Conservation (phyloP, 2,888 invertebrate species). For the Globia sparganii region DNA sequence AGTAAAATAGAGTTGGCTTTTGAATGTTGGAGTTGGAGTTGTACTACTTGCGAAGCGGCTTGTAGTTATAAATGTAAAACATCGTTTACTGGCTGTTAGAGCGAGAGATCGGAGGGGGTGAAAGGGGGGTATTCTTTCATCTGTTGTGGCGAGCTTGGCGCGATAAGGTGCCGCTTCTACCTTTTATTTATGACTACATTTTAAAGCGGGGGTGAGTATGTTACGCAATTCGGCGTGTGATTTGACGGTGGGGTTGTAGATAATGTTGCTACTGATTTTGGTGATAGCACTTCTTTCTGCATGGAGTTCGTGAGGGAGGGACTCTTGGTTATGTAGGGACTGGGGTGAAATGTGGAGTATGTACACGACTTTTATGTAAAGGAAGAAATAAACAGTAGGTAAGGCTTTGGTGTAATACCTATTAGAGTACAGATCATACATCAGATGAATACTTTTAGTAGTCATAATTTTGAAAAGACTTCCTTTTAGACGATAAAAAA, state of each 20-base stretch:
- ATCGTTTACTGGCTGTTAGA: conserved; percentile 81
- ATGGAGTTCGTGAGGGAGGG: conserved; percentile 67
- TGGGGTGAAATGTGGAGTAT: conserved; percentile 13
- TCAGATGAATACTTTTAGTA: too few species aligned
- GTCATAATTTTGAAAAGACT: too few species aligned
- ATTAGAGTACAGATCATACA: too few species aligned
- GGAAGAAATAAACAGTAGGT: conserved; percentile 13
- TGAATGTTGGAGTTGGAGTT: conserved; percentile 54
- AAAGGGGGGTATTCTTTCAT: conserved; percentile 83
- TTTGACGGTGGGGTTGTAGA: conserved; percentile 73
- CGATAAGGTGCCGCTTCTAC: conserved; percentile 87
- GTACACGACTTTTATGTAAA: conserved; percentile 37
- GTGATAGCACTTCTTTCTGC: conserved; percentile 67
- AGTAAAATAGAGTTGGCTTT: conserved; percentile 64
- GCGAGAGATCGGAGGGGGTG: conserved; percentile 68
- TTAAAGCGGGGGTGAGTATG: conserved; percentile 86
- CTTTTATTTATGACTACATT: conserved; percentile 90
- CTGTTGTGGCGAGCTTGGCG: conserved; percentile 78
- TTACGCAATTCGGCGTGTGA: conserved; percentile 82
- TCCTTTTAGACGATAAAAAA: not conserved
- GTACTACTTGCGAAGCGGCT: conserved; percentile 74
- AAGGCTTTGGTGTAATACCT: not conserved
- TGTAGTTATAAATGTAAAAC: conserved; percentile 91
- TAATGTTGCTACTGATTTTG: conserved; percentile 67
- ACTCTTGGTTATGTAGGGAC: conserved; percentile 39